These are phyloP conservation scores for Lymantria monacha DNA, from an alignment of 2,888 invertebrate species.

Conservation along the genomic window DNA sequence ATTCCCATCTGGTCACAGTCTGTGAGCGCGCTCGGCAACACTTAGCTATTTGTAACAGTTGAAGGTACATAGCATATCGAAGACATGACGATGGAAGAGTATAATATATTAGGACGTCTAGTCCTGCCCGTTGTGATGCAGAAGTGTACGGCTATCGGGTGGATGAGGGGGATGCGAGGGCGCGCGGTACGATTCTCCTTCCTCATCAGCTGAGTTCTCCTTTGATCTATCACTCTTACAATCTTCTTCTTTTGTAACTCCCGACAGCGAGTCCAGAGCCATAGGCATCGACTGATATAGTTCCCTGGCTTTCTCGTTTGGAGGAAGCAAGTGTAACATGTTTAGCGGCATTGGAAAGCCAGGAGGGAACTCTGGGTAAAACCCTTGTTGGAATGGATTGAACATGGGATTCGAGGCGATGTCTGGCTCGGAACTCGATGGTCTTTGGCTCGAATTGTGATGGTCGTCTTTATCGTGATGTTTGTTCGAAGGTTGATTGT, in stretches of 20 bases:
- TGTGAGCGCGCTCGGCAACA: slow-evolving; percentile 14
- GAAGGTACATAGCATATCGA: slow-evolving; percentile 38
- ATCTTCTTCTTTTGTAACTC: slow-evolving; percentile 82
- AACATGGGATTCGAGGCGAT: slow-evolving; percentile 86
- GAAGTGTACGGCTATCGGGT: slow-evolving; percentile 84
- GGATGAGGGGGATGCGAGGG: slow-evolving; percentile 81
- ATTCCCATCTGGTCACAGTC: slow-evolving; percentile 5
- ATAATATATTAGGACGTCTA: slow-evolving; percentile 56
- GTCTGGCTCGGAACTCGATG: slow-evolving; percentile 86
- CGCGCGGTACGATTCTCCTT: slow-evolving; percentile 74
- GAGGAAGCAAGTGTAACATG: slow-evolving; percentile 92
- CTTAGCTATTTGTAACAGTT: slow-evolving; percentile 26
- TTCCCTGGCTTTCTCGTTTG: slow-evolving; percentile 88
- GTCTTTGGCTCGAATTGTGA: slow-evolving; percentile 76
- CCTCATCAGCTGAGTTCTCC: slow-evolving; percentile 83
- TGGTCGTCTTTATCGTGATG: slow-evolving; percentile 82
- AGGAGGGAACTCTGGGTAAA: slow-evolving; percentile 91
- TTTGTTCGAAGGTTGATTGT: slow-evolving; percentile 77
- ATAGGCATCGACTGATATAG: slow-evolving; percentile 81
- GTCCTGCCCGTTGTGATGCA: slow-evolving; percentile 92
- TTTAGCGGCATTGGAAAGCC: slow-evolving; percentile 92
- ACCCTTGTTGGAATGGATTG: slow-evolving; percentile 90
- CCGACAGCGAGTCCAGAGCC: slow-evolving; percentile 81
- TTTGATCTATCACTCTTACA: slow-evolving; percentile 85
- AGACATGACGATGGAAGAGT: slow-evolving; percentile 15